phyloP scores from a whole-genome alignment of 2,797 vertebrate species.

The Schizopygopsis malacanthus region DNA sequence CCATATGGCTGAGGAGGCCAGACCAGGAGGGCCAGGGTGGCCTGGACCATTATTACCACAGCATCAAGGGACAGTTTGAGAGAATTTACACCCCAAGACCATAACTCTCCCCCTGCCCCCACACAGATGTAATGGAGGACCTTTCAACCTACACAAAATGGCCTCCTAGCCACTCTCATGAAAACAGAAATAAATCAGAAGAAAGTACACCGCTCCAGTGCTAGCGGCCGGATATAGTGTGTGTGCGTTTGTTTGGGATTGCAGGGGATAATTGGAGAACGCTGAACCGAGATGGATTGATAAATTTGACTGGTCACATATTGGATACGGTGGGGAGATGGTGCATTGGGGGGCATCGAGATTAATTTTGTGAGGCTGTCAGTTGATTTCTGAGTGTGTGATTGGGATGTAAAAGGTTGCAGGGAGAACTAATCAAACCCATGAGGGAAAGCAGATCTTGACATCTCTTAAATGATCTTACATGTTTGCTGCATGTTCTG shows the following conservation, averaged over 20 bases:
- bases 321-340: constrained; percentile 31
- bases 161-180: constrained; percentile 54
- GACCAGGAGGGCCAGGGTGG: constrained; percentile 39
- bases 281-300: constrained; percentile 37
- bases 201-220: constrained; percentile 25
- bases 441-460: neutral
- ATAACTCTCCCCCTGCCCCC: constrained; percentile 62
- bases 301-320: constrained; percentile 53
- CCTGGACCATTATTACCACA: constrained; percentile 68
- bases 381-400: constrained; percentile 43
- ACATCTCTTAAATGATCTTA: neutral
- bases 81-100: constrained; percentile 68
- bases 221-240: constrained; percentile 9
- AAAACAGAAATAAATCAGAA: constrained; percentile 63
- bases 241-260: constrained; percentile 42
- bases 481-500: neutral
- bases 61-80: constrained; percentile 69
- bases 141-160: constrained; percentile 72
- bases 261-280: constrained; percentile 42
- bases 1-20: constrained; percentile 47
- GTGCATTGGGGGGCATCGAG: neutral
- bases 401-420: constrained; percentile 7
- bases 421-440: constrained; percentile 43
- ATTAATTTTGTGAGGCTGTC: constrained; percentile 32
- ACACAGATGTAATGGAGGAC: constrained; percentile 66